A percentile compares a stretch with the other conserved stretches of the same genome.
phyloP scores from a whole-genome alignment of 2,113 vertebrate genomes.

The Siphamia tubifer region DNA sequence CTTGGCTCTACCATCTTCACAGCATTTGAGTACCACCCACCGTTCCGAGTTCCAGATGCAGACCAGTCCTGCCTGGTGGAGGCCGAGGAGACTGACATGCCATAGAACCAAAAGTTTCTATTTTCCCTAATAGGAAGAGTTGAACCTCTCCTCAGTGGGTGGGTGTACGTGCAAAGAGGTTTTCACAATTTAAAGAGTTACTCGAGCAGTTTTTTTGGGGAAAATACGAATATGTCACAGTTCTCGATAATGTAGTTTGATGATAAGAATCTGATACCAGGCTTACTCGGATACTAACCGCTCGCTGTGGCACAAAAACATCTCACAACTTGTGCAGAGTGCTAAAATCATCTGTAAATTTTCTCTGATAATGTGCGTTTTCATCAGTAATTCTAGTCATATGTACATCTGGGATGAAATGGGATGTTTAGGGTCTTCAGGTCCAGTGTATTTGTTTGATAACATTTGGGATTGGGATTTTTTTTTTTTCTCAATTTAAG shows the following conservation, averaged over 20 bases:
- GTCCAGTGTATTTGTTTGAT: not conserved
- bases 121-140: not conserved
- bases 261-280: not conserved
- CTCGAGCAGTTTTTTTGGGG: slow-evolving; percentile 10
- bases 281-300: slow-evolving; percentile 10
- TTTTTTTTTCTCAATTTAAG: not conserved
- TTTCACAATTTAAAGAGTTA: not conserved
- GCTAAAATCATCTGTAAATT: not conserved
- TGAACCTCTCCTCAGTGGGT: not conserved
- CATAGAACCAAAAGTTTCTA: slow-evolving; percentile 47
- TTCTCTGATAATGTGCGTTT: slow-evolving; percentile 1
- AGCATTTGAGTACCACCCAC: slow-evolving; percentile 78
- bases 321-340: slow-evolving; percentile 3
- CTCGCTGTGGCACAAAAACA: not conserved
- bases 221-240: not conserved
- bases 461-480: not conserved
- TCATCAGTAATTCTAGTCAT: not conserved
- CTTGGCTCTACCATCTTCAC: slow-evolving; percentile 67
- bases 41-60: slow-evolving; percentile 69
- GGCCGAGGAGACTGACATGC: slow-evolving; percentile 81
- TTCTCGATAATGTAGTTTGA: not conserved
- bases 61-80: slow-evolving; percentile 84
- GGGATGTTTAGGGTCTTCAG: no score
- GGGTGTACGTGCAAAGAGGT: not conserved
- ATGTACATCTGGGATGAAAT: not conserved